phyloP scores from a whole-genome alignment of 35 echinoderm and acorn worm genomes.

The Eucidaris tribuloides region DNA sequence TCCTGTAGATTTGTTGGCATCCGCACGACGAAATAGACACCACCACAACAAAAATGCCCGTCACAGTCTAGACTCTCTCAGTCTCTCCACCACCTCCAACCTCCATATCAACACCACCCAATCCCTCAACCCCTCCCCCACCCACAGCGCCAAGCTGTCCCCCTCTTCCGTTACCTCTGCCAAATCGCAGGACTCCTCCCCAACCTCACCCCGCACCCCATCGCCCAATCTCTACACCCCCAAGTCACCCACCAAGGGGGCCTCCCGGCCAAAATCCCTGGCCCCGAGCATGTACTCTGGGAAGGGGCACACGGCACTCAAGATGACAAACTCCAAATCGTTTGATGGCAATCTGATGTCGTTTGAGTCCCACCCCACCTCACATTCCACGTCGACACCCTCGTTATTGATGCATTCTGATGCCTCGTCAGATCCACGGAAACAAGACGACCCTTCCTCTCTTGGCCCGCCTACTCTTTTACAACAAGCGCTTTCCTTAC shows the following conservation, averaged over 20 bases:
- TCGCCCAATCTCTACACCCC: neutral
- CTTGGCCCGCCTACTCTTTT: too few species aligned
- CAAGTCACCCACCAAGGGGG: conserved; percentile 14
- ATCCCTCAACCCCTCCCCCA: conserved; percentile 12
- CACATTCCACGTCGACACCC: too few species aligned
- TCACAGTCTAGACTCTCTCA: conserved; percentile 14
- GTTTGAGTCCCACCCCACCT: too few species aligned
- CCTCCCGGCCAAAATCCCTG: neutral
- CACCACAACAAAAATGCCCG: conserved; percentile 10
- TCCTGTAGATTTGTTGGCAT: conserved; percentile 4
- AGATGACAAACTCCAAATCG: neutral
- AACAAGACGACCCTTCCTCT: too few species aligned
- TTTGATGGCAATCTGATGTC: conserved; percentile 7
- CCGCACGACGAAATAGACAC: neutral
- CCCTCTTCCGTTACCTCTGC: neutral
- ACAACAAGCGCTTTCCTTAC: too few species aligned
- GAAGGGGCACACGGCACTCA: neutral
- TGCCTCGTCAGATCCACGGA: too few species aligned
- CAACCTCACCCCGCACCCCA: neutral
- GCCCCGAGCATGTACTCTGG: neutral
- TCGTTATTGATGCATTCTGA: too few species aligned
- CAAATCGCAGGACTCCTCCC: neutral
- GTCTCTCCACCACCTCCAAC: neutral
- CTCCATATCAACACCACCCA: neutral
- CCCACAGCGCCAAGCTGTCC: neutral